Evolutionary conservation across 2,888 invertebrate genomes (phyloP).

Genomic region (Seira musarum): DNA sequence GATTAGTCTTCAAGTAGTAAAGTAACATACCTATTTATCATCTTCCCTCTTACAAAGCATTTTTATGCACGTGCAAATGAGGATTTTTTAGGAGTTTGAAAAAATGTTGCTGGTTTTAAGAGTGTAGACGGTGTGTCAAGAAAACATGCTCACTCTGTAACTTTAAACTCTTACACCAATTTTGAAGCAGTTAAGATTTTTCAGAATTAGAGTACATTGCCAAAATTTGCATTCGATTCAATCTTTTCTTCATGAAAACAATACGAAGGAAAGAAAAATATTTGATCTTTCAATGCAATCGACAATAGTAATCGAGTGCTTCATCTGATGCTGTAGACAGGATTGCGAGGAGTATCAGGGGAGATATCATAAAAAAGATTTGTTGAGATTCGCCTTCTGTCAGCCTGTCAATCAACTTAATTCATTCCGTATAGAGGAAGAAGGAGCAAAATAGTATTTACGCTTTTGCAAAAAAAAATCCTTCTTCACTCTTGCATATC

Average conservation of each 20-base stretch:
- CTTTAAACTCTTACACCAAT: neutral
- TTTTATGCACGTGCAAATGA: slow-evolving; percentile 8
- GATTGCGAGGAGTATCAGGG: neutral
- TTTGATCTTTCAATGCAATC: too few species aligned
- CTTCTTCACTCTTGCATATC: slow-evolving; percentile 33
- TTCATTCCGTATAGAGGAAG: slow-evolving; percentile 54
- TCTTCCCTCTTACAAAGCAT: too few species aligned
- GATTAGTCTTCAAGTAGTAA: too few species aligned
- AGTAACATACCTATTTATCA: too few species aligned
- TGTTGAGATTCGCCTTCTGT: slow-evolving; percentile 57
- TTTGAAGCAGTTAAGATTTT: neutral
- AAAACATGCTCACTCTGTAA: too few species aligned
- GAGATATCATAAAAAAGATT: slow-evolving; percentile 19
- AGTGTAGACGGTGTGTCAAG: too few species aligned
- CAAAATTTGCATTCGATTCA: too few species aligned
- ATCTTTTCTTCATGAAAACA: too few species aligned
- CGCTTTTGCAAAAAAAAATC: slow-evolving; percentile 20
- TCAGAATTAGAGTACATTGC: neutral
- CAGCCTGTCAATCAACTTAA: slow-evolving; percentile 62
- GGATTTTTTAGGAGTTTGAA: neutral
- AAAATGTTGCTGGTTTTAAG: neutral
- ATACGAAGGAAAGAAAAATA: too few species aligned
- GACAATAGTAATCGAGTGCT: too few species aligned
- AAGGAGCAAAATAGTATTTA: slow-evolving; percentile 35
- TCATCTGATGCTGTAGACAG: neutral